phyloP scores from a whole-genome alignment of 2,113 vertebrate genomes.

The Anoura caudifer region DNA sequence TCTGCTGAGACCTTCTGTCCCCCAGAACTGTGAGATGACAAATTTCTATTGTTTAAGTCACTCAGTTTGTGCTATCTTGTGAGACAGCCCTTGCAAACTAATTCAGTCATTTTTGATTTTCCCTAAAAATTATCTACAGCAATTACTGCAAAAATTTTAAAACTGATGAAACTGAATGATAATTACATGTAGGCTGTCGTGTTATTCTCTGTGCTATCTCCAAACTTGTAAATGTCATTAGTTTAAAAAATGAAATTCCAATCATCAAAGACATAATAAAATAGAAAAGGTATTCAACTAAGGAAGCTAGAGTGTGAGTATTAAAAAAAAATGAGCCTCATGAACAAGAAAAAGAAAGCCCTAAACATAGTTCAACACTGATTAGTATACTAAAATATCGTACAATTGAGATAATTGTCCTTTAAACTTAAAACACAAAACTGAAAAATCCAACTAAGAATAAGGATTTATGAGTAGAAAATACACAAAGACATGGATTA shows the following conservation, averaged over 20 bases:
- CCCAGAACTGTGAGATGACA: background rate
- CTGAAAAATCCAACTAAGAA: background rate
- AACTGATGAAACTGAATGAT: background rate
- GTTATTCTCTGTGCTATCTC: background rate
- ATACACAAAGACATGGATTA: background rate
- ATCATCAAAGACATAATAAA: background rate
- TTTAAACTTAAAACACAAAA: background rate
- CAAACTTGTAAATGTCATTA: background rate
- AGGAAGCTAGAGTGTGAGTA: background rate
- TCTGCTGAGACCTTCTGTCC: background rate
- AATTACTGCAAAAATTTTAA: background rate
- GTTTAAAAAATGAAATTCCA: background rate
- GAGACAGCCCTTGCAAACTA: background rate
- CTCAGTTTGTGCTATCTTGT: background rate
- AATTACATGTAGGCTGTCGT: background rate
- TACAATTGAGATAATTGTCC: background rate
- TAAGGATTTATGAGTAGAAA: background rate
- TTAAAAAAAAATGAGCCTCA: background rate
- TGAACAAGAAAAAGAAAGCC: background rate
- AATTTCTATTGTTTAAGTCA: background rate
- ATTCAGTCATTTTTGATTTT: background rate
- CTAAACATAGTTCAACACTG: background rate
- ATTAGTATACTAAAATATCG: background rate
- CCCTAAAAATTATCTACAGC: background rate
- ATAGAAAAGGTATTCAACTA: background rate